Evolutionary conservation across 1,140 invertebrate species (phyloP).

Genomic region (Phocides pigmalion): DNA sequence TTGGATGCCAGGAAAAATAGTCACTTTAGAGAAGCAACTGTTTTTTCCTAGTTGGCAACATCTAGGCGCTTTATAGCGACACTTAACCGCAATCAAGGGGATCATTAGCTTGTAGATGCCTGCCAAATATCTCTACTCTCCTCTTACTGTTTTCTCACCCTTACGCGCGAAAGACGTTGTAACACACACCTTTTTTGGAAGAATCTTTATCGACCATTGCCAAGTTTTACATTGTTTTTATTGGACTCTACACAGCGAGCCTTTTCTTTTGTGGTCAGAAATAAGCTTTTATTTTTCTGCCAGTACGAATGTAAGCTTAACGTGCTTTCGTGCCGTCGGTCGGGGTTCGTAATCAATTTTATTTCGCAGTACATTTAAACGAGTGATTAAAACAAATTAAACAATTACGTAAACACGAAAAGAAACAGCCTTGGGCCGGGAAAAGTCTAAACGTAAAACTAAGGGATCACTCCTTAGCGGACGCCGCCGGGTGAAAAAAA

Average conservation of each 20-base stretch:
- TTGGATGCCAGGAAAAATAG: conserved; percentile 77
- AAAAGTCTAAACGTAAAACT: conserved; percentile 60
- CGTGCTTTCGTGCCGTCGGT: conserved; percentile 5
- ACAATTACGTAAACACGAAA: conserved; percentile 47
- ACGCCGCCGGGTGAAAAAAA: conserved; percentile 49
- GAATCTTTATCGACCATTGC: conserved; percentile 53
- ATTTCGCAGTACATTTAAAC: conserved; percentile 33
- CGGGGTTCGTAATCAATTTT: conserved; percentile 23
- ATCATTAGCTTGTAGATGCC: conserved; percentile 80
- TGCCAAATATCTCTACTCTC: conserved; percentile 77
- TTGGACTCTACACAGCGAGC: conserved; percentile 34
- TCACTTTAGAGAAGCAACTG: conserved; percentile 73
- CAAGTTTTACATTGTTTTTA: conserved; percentile 61
- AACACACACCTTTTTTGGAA: conserved; percentile 75
- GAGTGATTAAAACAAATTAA: conserved; percentile 49
- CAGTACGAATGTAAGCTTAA: conserved; percentile 4
- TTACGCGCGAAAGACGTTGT: conserved; percentile 66
- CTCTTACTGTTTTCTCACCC: conserved; percentile 70
- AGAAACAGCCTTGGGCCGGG: conserved; percentile 40
- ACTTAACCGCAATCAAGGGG: conserved; percentile 81
- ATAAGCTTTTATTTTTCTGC: conserved; percentile 37
- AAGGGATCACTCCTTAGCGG: conserved; percentile 52
- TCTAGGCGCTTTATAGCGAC: conserved; percentile 77
- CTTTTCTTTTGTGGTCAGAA: conserved; percentile 38
- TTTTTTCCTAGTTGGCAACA: conserved; percentile 81